These are phyloP conservation scores for Nannobrachium achirus DNA, from an alignment of 2,113 vertebrate species.

Conservation along the genomic window DNA sequence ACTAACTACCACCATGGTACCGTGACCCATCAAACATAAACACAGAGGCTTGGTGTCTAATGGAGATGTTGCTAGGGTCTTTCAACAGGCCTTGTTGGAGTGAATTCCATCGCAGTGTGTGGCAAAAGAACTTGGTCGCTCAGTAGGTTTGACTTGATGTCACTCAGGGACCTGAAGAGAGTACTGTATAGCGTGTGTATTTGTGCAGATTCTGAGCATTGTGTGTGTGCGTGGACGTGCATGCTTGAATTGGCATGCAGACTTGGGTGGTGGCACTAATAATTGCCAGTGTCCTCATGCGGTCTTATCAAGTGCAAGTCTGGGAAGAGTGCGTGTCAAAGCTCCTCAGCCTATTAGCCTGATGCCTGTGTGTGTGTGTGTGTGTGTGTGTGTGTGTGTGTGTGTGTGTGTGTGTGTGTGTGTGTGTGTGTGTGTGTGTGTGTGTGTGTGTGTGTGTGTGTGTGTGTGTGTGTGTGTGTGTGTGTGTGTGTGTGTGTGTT, in stretches of 20 bases:
- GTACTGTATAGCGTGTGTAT: background rate
- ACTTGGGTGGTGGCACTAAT: constrained; percentile 3
- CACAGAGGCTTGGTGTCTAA: background rate
- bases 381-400: no score
- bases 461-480: constrained; percentile 17
- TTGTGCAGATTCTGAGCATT: background rate
- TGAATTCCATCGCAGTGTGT: background rate
- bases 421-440: constrained; percentile 6
- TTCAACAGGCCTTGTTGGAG: background rate
- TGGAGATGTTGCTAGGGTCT: no score
- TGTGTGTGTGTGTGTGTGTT: background rate
- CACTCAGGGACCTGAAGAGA: background rate
- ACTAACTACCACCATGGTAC: background rate
- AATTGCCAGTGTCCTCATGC: background rate
- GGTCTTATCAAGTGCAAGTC: constrained; percentile 8
- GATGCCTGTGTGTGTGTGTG: no score
- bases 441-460: constrained; percentile 30
- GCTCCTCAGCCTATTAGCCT: constrained; percentile 40
- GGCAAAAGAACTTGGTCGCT: background rate
- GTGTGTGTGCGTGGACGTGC: background rate
- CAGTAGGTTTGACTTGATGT: background rate
- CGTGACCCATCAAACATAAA: background rate
- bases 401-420: no score
- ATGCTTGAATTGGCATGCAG: background rate
- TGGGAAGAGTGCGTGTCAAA: constrained; percentile 21